Base-by-base conservation (phyloP, 2,113 vertebrate genomes). In the Muscicapa adusta region DNA sequence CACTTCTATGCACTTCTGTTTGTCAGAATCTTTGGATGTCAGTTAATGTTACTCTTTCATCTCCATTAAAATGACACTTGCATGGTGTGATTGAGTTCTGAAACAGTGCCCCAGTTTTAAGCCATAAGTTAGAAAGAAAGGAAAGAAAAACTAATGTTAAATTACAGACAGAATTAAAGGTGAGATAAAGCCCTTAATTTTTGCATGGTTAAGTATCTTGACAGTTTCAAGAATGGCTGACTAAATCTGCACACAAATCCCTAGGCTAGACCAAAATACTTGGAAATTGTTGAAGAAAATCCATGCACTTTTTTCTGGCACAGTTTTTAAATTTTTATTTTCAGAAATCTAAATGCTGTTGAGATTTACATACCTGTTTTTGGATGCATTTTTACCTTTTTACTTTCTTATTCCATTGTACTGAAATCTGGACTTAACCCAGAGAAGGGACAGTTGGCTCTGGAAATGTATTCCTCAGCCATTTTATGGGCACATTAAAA, bases 21-120 rank as follows among this genome's bases (percentile, higher is more conserved):
- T 93, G 93, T 93, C 93, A 96, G 93, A 92, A 86, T 73, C 82
- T 85, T 94, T 91, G 81, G 53, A 88, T 97, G 94, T 95, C 91
- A 93, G 94, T 89, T 96, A 87, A 91, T 82, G 48, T 70, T 94
- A 76, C 78, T 94, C 77, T 90, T 97, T 90, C 88, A 85, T 95
- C 91, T 93, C 87, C 66, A 65, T 93, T 95, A 83, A 95, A 97
- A 86, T 96, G 93, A 94, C 91, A 94, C 67, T 94, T 94, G 40
- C 61, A n/a, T 57, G 72, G 73, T 79, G 54, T 68, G 73, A 92
- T 73, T 88, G 72, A 94, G 91, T 92, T 93, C 60, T 91, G 42
- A 93, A 92, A 40, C 47, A 68, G 56, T 66, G 51, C 74, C 60
- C 63, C 60, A 71, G 70, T 89, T 97, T 71, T 66, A 76, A 92